Percentiles rank a stretch among this genome's conserved stretches.
Conservation (phyloP, 2,113 vertebrate species). For the Takifugu flavidus region DNA sequence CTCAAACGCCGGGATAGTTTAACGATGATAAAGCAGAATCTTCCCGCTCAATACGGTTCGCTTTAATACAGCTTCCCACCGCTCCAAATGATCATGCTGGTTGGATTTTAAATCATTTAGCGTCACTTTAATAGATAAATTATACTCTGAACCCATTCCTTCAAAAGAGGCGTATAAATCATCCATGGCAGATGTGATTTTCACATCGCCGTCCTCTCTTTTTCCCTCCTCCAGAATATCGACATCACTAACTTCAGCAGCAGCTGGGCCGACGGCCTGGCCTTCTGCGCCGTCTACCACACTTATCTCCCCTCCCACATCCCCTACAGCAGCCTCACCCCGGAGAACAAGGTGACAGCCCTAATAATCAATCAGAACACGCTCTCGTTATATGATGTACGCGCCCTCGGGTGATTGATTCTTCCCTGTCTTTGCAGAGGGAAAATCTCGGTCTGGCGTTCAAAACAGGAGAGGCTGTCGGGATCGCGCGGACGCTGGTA, state of each 20-base stretch:
- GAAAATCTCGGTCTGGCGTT: slow-evolving; percentile 77
- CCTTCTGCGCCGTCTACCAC: slow-evolving; percentile 79
- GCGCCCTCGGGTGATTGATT: neutral
- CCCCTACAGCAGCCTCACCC: slow-evolving; percentile 68
- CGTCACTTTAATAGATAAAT: too few relatives aligned
- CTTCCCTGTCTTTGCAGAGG: slow-evolving; percentile 46
- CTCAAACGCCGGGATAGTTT: neutral
- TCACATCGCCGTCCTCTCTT: neutral
- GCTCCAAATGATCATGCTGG: too few relatives aligned
- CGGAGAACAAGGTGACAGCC: slow-evolving; percentile 70
- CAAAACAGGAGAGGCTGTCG: slow-evolving; percentile 71
- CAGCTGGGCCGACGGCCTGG: slow-evolving; percentile 79
- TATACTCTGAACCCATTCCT: too few relatives aligned
- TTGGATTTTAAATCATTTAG: too few relatives aligned
- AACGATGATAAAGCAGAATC: too few relatives aligned
- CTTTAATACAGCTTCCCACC: too few relatives aligned
- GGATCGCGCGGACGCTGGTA: slow-evolving; percentile 71
- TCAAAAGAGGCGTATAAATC: too few relatives aligned
- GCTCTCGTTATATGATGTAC: too few relatives aligned
- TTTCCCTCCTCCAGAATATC: slow-evolving; percentile 66
- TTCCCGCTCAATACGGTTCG: too few relatives aligned
- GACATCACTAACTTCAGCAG: slow-evolving; percentile 84
- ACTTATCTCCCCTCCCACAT: slow-evolving; percentile 78
- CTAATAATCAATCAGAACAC: neutral
- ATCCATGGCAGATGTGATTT: neutral